These are phyloP conservation scores for Apodemus agrarius DNA, from an alignment of 2,797 vertebrate genomes.

Conservation along the genomic window DNA sequence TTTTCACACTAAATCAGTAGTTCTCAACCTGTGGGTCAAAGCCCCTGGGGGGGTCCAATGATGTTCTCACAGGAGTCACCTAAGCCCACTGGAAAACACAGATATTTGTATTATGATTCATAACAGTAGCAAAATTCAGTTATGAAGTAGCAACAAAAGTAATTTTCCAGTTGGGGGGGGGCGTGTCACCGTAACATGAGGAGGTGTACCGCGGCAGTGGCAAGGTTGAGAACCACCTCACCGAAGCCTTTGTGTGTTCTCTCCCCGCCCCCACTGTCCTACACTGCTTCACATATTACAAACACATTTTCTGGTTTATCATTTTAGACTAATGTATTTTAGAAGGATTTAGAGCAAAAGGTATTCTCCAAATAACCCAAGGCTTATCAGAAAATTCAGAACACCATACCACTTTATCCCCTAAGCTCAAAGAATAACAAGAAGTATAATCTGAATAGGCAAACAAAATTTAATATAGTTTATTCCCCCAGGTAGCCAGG, in stretches of 20 bases:
- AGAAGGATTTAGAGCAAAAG: constrained; percentile 49
- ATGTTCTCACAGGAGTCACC: neutral
- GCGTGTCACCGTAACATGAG: too few relatives aligned
- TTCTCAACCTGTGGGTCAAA: neutral
- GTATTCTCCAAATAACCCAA: constrained; percentile 62
- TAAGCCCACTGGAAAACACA: neutral
- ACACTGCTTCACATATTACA: constrained; percentile 27
- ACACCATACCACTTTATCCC: constrained; percentile 15
- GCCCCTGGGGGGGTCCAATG: neutral
- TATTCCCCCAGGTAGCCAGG: constrained; percentile 12
- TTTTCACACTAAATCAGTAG: neutral
- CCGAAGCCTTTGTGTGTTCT: neutral
- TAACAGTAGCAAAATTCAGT: neutral
- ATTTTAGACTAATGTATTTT: constrained; percentile 63
- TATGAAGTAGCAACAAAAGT: neutral
- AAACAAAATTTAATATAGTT: constrained; percentile 60
- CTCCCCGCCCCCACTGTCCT: neutral
- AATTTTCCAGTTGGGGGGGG: neutral
- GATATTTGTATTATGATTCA: neutral
- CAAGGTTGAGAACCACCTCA: neutral
- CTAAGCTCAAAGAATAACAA: constrained; percentile 57
- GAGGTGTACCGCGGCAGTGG: neutral
- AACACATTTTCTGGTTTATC: constrained; percentile 52
- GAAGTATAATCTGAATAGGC: constrained; percentile 53
- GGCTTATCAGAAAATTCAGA: constrained; percentile 61